Percentiles rank a stretch among this genome's conserved stretches.
Evolutionary conservation across 2,888 invertebrate species (phyloP).

Genomic region (Trachelus stipa): DNA sequence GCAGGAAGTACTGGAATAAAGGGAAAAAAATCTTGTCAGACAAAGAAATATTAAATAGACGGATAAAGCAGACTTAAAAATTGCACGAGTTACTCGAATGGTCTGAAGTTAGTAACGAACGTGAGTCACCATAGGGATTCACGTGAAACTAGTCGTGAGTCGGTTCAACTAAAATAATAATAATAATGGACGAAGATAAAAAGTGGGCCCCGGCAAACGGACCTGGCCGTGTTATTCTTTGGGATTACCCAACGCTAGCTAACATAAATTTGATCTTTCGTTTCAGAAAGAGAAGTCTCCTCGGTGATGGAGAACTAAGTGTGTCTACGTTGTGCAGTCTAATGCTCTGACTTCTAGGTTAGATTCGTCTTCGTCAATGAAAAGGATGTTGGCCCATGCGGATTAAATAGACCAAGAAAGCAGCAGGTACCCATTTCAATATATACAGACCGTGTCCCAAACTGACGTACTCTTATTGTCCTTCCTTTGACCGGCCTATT

Average conservation of each 20-base stretch:
- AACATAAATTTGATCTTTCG: conserved; percentile 1
- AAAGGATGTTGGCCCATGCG: background rate
- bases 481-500: background rate
- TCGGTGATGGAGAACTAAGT: background rate
- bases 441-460: background rate
- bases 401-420: background rate
- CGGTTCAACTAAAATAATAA: background rate
- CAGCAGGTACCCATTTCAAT: background rate
- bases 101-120: background rate
- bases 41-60: background rate
- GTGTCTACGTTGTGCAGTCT: background rate
- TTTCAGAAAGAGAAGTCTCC: background rate
- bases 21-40: background rate
- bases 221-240: background rate
- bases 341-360: background rate
- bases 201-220: background rate
- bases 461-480: background rate
- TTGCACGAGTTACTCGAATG: background rate
- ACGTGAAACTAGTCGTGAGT: background rate
- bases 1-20: background rate
- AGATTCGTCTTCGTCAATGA: background rate
- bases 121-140: background rate
- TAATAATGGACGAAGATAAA: background rate
- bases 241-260: conserved; percentile 4
- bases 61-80: background rate